Evolutionary conservation across 2,888 invertebrate genomes (phyloP).

Genomic region (Amiota mariae): DNA sequence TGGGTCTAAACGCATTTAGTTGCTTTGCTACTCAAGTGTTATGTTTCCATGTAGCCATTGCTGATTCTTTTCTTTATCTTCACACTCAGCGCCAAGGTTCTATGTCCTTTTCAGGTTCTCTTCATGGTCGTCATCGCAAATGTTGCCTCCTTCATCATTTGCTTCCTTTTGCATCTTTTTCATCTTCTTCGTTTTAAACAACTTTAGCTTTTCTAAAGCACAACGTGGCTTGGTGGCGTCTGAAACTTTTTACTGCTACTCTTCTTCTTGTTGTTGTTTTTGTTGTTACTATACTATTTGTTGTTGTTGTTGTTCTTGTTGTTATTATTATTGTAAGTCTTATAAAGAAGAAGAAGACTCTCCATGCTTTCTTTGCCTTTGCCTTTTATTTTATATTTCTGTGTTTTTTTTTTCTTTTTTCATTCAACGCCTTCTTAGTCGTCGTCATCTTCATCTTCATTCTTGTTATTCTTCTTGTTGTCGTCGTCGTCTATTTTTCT

Average conservation of each 20-base stretch:
- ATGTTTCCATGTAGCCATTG: background rate
- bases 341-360: no score
- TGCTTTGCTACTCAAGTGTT: no score
- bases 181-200: background rate
- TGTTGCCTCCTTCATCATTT: background rate
- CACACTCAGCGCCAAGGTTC: constrained; percentile 21
- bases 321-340: no score
- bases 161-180: background rate
- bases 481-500: constrained; percentile 60
- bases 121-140: no score
- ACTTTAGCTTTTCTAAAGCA: background rate
- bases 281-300: background rate
- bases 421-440: constrained; percentile 31
- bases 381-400: background rate
- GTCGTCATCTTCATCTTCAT: constrained; percentile 33
- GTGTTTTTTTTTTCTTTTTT: background rate
- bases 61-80: constrained; percentile 34
- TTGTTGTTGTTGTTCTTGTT: background rate
- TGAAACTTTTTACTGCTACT: no score
- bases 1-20: no score
- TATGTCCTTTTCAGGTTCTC: background rate
- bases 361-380: background rate
- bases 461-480: constrained; percentile 15
- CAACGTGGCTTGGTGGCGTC: no score
- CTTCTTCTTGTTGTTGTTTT: no score